Percentiles rank a stretch among this genome's conserved stretches.
Evolutionary conservation across 2,797 vertebrate species (phyloP).

Genomic region (Sebastes matsubarae): DNA sequence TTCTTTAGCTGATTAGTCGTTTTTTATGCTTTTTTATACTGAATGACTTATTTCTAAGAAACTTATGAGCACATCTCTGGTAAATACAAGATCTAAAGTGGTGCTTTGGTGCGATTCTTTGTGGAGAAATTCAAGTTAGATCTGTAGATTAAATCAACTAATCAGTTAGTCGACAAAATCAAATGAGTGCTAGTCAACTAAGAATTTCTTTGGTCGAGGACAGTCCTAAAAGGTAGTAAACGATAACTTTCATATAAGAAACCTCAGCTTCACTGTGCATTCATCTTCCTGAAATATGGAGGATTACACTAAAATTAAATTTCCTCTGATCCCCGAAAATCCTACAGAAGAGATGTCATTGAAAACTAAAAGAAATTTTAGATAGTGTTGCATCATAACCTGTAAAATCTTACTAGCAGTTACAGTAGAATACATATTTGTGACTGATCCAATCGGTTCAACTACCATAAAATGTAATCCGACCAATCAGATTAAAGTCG

Average conservation of each 20-base stretch:
- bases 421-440: not conserved
- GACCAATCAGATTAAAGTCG: not conserved
- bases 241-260: not conserved
- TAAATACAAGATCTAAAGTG: too few species aligned
- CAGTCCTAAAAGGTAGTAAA: not conserved
- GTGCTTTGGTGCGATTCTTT: too few species aligned
- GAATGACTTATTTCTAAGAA: too few species aligned
- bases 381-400: not conserved
- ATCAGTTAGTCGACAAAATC: too few species aligned
- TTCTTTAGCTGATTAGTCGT: too few species aligned
- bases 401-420: not conserved
- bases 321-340: not conserved
- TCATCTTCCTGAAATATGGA: not conserved
- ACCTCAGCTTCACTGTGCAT: not conserved
- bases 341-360: not conserved
- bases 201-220: too few species aligned
- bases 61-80: fast-evolving
- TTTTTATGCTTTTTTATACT: too few species aligned
- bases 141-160: too few species aligned
- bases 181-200: too few species aligned
- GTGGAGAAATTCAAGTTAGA: too few species aligned
- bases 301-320: not conserved
- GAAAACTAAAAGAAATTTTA: not conserved
- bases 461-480: not conserved
- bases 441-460: not conserved